Base-by-base conservation (phyloP, 2,888 invertebrate species). In the Cheilosia scutellata region DNA sequence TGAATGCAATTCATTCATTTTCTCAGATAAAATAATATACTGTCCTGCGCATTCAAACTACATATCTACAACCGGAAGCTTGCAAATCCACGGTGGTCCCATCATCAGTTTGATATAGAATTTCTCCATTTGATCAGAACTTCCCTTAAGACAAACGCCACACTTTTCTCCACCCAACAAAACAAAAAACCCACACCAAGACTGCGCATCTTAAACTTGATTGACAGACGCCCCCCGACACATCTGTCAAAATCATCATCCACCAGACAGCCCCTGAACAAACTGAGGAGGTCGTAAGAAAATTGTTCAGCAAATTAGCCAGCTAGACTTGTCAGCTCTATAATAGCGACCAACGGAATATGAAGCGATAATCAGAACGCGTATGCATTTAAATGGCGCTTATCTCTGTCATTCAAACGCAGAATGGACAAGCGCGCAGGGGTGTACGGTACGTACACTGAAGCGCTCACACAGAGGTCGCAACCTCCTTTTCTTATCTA, bases 381-480 rank as follows among this genome's bases (percentile, higher is more conserved):
- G 62, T 60, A 62, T 53, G 44, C 77, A 74, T 66, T 78, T 66
- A 78, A 83, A 83, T 83, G 82, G 82, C 82, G 77, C 82, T 83
- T 83, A 83, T 83, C 82, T 62, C 33, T 66, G 77, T 72, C 82
- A 66, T 82, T 76, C 40, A 33, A 33, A 40, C 16, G 37, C 31
- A 13, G 51, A 20, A 31, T 60, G 27, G 77, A 55, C 25, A 11
- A 29, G 31, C 5, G 60, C 27, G 42, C 58, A 47, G 72, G 55
- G 55, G 57, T 16, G 49, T 9, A 9, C 33, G 13, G 49, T 9
- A 9, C 33, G 13, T 42, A 53, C 55, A 57, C 16, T 20, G 2
- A 20, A 20, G 20, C 20, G 20, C 20, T 58, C 51, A 27, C 60
- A 60, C 6, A 74, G 63, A 79, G 83, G 79, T 84, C 83, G 57